These are phyloP conservation scores for Lepidonotus clava DNA, from an alignment of 2,888 invertebrate genomes.

Conservation along the genomic window DNA sequence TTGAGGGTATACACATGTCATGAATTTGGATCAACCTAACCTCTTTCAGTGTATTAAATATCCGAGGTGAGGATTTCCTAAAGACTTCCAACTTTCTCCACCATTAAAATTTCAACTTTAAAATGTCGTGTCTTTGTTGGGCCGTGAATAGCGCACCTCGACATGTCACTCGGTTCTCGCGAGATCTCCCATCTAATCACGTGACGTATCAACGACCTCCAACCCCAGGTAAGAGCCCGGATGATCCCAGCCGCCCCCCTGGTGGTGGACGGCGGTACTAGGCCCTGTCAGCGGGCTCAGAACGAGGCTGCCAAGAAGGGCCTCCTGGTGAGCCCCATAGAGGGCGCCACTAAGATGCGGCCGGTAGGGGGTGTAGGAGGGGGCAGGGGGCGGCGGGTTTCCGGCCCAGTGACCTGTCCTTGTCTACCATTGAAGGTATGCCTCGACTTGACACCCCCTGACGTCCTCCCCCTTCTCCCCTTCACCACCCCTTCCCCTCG, in stretches of 20 bases:
- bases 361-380: neutral
- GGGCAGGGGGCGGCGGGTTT: conserved; percentile 4
- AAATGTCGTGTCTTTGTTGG: conserved; percentile 1
- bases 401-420: conserved; percentile 32
- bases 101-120: conserved; percentile 20
- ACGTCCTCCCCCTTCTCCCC: neutral
- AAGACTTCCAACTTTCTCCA: conserved; percentile 12
- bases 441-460: conserved; percentile 47
- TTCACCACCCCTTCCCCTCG: neutral
- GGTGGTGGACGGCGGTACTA: neutral
- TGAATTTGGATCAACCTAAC: too few species aligned
- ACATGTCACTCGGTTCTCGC: conserved; percentile 15
- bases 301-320: conserved; percentile 2
- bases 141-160: neutral
- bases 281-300: conserved; percentile 12
- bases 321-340: neutral
- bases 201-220: conserved; percentile 44
- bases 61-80: too few species aligned
- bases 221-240: conserved; percentile 28
- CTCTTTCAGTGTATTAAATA: too few species aligned
- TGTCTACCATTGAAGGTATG: conserved; percentile 47
- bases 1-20: too few species aligned
- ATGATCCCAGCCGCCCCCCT: conserved; percentile 20
- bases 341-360: neutral
- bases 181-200: conserved; percentile 30